phyloP scores from a whole-genome alignment of 2,888 invertebrate genomes.

The Agrochola circellaris region DNA sequence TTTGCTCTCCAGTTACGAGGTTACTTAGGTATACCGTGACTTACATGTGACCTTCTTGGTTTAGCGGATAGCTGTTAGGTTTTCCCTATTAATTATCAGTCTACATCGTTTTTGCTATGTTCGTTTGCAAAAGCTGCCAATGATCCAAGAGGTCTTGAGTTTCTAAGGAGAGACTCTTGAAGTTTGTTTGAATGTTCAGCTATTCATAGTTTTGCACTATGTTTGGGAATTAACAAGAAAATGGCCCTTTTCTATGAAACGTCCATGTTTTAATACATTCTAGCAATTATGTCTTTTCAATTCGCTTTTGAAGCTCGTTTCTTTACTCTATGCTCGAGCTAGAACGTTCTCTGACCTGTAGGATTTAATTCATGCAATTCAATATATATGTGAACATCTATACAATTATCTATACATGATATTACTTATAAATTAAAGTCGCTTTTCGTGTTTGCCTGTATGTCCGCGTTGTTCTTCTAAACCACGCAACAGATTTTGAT shows the following conservation, averaged over 20 bases:
- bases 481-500: too few relatives aligned
- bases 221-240: not conserved
- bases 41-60: constrained; percentile 38
- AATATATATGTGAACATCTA: not conserved
- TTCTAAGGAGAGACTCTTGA: not conserved
- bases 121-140: not conserved
- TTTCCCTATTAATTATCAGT: constrained; percentile 36
- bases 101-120: constrained; percentile 11
- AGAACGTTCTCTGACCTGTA: not conserved
- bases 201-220: constrained; percentile 1
- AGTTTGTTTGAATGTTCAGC: not conserved
- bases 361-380: not conserved
- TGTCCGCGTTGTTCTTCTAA: too few relatives aligned
- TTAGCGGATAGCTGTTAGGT: constrained; percentile 30
- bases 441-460: too few relatives aligned
- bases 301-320: not conserved
- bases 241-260: not conserved
- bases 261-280: not conserved
- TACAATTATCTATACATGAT: too few relatives aligned
- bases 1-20: constrained; percentile 34
- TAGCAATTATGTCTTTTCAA: not conserved
- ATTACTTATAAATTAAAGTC: too few relatives aligned
- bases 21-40: constrained; percentile 18
- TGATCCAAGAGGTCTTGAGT: constrained; percentile 7
- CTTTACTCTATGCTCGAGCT: too few relatives aligned